Evolutionary conservation across 2,888 invertebrate genomes (phyloP).

Genomic region (Eristalis intricaria): DNA sequence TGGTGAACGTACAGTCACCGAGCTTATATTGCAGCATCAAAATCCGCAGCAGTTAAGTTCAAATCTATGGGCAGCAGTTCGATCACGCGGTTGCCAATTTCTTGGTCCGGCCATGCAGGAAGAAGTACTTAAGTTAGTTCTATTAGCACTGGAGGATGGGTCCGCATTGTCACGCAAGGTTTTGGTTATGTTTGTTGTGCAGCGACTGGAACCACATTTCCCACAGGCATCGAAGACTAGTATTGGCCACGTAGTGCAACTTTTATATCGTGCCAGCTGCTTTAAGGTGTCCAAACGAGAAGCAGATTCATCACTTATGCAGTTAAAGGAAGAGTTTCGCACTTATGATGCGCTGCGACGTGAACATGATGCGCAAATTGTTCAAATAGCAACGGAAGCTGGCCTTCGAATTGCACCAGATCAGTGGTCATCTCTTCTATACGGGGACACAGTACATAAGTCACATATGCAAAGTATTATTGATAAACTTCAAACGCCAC

Average conservation of each 20-base stretch:
- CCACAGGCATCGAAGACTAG: conserved; percentile 99
- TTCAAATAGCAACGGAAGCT: conserved; percentile 98
- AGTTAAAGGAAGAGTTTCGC: conserved; percentile 97
- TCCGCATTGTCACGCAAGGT: conserved; percentile 96
- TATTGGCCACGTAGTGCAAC: conserved; percentile 99
- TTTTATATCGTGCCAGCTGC: conserved; percentile 98
- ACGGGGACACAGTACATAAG: conserved; percentile 97
- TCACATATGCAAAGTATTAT: conserved; percentile 97
- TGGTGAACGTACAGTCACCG: conserved; percentile 96
- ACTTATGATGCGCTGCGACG: conserved; percentile 95
- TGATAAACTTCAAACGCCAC: conserved; percentile 96
- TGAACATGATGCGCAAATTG: conserved; percentile 99
- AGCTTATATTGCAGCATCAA: conserved; percentile 96
- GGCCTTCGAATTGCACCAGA: conserved; percentile 98
- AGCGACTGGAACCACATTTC: conserved; percentile 96
- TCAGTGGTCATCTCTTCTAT: conserved; percentile 98
- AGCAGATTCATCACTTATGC: conserved; percentile 98
- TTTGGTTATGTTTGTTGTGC: conserved; percentile 99
- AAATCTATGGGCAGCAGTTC: conserved; percentile 98
- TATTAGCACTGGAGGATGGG: conserved; percentile 96
- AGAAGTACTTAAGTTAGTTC: conserved; percentile 96
- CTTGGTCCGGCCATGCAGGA: conserved; percentile 99
- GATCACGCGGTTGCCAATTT: conserved; percentile 98
- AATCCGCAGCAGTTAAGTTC: conserved; percentile 96
- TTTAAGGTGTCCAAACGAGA: conserved; percentile 99